A percentile compares a stretch with the other conserved stretches of the same genome.
Evolutionary conservation across 2,113 vertebrate species (phyloP).

Genomic region (Campylomormyrus numenius): DNA sequence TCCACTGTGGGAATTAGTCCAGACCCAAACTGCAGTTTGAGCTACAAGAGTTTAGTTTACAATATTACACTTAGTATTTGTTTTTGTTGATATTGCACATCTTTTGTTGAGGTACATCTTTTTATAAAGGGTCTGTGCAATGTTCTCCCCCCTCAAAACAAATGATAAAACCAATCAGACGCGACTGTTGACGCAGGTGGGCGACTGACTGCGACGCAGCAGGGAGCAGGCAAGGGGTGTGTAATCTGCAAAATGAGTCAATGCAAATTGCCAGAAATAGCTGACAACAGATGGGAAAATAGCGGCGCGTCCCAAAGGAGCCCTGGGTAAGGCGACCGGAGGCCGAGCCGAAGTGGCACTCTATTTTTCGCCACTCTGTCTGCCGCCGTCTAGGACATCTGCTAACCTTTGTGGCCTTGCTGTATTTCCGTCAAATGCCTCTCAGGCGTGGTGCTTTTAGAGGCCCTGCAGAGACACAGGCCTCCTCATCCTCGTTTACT

Average conservation of each 20-base stretch:
- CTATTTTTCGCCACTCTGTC: background rate
- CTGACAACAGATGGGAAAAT: slow-evolving; percentile 26
- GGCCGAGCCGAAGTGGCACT: background rate
- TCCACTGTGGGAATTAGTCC: background rate
- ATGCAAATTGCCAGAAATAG: slow-evolving; percentile 26
- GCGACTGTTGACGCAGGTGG: background rate
- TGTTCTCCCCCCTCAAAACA: background rate
- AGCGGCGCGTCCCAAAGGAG: background rate
- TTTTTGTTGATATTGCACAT: background rate
- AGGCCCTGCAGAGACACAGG: background rate
- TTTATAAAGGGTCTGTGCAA: background rate
- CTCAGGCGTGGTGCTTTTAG: background rate
- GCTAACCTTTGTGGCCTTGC: background rate
- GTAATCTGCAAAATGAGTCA: slow-evolving; percentile 21
- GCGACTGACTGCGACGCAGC: background rate
- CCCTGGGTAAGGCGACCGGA: background rate
- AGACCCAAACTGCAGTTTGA: background rate
- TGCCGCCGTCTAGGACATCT: background rate
- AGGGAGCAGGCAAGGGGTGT: background rate
- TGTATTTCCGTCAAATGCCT: background rate
- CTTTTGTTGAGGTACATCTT: background rate
- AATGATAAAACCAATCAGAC: background rate
- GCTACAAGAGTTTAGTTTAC: background rate
- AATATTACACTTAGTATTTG: background rate
- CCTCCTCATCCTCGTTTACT: slow-evolving; percentile 9